Conservation (phyloP, 92 coral and sea anemone genomes). For the Meandrina meandrites region DNA sequence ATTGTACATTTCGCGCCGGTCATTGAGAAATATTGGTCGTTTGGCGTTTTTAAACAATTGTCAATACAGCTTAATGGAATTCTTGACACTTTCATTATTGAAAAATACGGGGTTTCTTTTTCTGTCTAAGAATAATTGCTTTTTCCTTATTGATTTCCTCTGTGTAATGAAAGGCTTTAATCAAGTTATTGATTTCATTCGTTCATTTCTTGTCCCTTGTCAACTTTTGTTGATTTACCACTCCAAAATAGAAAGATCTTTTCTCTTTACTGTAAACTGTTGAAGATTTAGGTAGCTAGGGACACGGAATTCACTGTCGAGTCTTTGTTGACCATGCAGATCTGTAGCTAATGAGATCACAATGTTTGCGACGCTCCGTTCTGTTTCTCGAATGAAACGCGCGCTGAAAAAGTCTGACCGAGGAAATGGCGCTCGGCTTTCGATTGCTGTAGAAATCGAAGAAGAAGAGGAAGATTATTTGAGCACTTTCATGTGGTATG, state of each 20-base stretch:
- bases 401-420: conserved; percentile 67
- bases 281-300: conserved; percentile 27
- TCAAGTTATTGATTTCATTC: conserved; percentile 29
- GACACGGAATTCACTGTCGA: conserved; percentile 2
- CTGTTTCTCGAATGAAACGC: conserved; percentile 87
- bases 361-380: conserved; percentile 84
- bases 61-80: background rate
- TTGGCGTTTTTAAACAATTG: background rate
- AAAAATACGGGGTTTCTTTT: background rate
- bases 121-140: conserved; percentile 7
- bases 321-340: background rate
- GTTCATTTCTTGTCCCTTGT: conserved; percentile 8
- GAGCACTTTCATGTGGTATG: conserved; percentile 76
- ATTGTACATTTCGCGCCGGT: background rate
- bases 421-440: conserved; percentile 56
- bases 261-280: conserved; percentile 9
- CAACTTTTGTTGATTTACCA: conserved; percentile 40
- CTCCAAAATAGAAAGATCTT: background rate
- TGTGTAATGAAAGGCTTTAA: conserved; percentile 22
- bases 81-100: conserved; percentile 15
- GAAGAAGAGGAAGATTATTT: conserved; percentile 37
- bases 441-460: conserved; percentile 44
- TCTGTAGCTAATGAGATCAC: background rate
- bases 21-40: background rate
- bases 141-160: conserved; percentile 15